These are phyloP conservation scores for Glaucopsyche alexis DNA, from an alignment of 2,888 invertebrate species.

Conservation along the genomic window DNA sequence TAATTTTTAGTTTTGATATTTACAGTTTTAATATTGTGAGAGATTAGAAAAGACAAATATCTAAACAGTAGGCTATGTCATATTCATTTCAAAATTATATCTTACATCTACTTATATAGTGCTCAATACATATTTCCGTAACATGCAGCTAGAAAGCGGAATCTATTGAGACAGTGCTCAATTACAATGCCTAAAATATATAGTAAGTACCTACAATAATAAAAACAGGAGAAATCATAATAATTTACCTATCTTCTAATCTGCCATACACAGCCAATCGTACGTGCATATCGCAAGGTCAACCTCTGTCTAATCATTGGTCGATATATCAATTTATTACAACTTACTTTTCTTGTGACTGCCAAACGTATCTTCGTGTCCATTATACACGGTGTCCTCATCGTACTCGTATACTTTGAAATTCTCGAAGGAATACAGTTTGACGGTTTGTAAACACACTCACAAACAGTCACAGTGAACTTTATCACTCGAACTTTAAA, in stretches of 20 bases:
- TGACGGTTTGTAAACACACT: constrained; percentile 56
- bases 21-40: background rate
- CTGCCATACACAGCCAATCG: background rate
- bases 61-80: background rate
- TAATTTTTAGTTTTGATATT: background rate
- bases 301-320: background rate
- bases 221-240: background rate
- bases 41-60: background rate
- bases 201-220: background rate
- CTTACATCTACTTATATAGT: background rate
- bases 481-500: background rate
- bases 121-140: background rate
- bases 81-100: background rate
- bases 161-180: background rate
- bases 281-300: background rate
- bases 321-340: background rate
- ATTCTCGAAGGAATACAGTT: constrained; percentile 79
- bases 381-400: constrained; percentile 66
- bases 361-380: constrained; percentile 69
- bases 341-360: constrained; percentile 66
- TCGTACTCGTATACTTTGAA: constrained; percentile 77
- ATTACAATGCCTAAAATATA: too few species aligned
- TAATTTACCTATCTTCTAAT: too few species aligned
- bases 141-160: background rate
- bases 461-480: background rate